Base-by-base conservation (phyloP, 2,888 invertebrate species). In the Drosophila putrida region DNA sequence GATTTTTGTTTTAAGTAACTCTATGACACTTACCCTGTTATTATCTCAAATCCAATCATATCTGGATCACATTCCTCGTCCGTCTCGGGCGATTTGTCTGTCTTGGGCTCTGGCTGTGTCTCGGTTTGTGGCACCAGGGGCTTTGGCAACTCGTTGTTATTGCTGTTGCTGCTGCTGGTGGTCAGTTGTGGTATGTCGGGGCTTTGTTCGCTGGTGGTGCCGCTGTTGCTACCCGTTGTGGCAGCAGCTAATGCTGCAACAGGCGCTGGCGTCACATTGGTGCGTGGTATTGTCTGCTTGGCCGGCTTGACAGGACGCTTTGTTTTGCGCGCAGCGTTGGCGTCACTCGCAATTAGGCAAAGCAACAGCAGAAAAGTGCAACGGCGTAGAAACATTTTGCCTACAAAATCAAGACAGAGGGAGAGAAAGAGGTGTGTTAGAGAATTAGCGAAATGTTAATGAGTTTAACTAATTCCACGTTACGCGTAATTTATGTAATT, bases 31-130 rank as follows among this genome's bases (percentile, higher is more conserved):
- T 93, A 95, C 94, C 97, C 98, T 82, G 98, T 98, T 90, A 97
- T 96, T 90, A 98, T 94, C 93, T 98, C 98, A 93, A 98, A 98
- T 85, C 97, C 97, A 90, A 97, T 95, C 96, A 97, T 96, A 93
- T 97, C 97, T 65, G 96, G 95, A 93, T 97, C 97, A 92, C 97
- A 97, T 93, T 97, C 97, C 91, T 97, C 97, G 71, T 92, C 92
- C 65, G 64, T 50, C 35, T 76, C 79, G 6, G 84, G 78, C 25
- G 90, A 80, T 55, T 80, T 80, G 63, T 91, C 91, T 10, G 88
- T 88, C 74, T 91, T 91, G 9, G 88, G 77, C 78, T 91, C 91
- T 4, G 78, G 72, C 59, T 71, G 86, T 13, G 85, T 62, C 31
- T 83, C 84, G 10, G 50, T 72, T 60, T 78, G 82, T 64, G 71